These are phyloP conservation scores for Paratrypauchen microcephalus DNA, from an alignment of 2,797 vertebrate species.

Conservation along the genomic window DNA sequence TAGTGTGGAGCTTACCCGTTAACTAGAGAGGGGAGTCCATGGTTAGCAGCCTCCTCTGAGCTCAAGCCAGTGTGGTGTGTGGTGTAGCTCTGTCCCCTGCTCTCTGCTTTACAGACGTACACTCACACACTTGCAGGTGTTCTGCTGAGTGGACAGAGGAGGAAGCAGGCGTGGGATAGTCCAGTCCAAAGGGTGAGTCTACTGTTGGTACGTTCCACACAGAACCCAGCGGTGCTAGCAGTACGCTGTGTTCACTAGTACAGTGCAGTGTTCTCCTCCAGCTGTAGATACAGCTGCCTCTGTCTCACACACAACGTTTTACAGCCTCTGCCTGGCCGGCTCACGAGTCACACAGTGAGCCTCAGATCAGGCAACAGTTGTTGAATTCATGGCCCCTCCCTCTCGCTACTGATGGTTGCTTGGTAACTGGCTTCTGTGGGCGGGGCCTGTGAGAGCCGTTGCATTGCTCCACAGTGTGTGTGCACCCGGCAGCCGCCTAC, in stretches of 20 bases:
- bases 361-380: conserved; percentile 76
- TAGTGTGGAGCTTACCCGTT: conserved; percentile 63
- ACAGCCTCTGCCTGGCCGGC: conserved; percentile 46
- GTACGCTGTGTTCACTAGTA: conserved; percentile 53
- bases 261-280: conserved; percentile 48
- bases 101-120: conserved; percentile 38
- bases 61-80: conserved; percentile 52
- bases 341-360: conserved; percentile 62
- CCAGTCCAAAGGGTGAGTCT: conserved; percentile 64
- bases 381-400: conserved; percentile 67
- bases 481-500: conserved; percentile 59
- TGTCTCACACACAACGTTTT: conserved; percentile 13
- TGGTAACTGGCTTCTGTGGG: conserved; percentile 72
- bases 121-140: conserved; percentile 54
- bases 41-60: conserved; percentile 52
- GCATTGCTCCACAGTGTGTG: conserved; percentile 67
- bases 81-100: conserved; percentile 66
- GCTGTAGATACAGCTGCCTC: conserved; percentile 19
- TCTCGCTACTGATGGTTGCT: conserved; percentile 53
- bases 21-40: conserved; percentile 66
- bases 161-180: conserved; percentile 48
- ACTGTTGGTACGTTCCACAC: conserved; percentile 51
- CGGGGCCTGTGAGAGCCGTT: conserved; percentile 55
- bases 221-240: conserved; percentile 34
- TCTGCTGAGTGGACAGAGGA: conserved; percentile 41